These are phyloP conservation scores for Agrotis segetum DNA, from an alignment of 2,888 invertebrate genomes.

Conservation along the genomic window DNA sequence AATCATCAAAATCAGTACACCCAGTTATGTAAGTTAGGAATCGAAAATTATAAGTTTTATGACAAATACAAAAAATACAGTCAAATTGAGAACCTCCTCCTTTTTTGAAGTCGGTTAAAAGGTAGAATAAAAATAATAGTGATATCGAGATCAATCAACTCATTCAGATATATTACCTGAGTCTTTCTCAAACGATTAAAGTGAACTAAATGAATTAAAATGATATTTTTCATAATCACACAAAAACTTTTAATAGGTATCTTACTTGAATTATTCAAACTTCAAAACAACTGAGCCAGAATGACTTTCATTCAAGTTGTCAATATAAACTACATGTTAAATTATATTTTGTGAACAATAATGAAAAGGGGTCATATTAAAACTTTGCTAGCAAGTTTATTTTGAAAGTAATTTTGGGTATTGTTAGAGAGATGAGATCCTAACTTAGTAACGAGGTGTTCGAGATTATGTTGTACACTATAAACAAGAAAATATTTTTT, in stretches of 20 bases:
- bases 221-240: conserved; percentile 3
- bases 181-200: background rate
- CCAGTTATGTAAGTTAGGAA: too few relatives aligned
- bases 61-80: too few relatives aligned
- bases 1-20: too few relatives aligned
- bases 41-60: too few relatives aligned
- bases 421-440: conserved; percentile 7
- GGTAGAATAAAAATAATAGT: too few relatives aligned
- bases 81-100: too few relatives aligned
- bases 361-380: conserved; percentile 13
- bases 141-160: too few relatives aligned
- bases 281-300: background rate
- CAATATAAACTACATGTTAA: background rate
- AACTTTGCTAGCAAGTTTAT: conserved; percentile 20
- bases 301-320: conserved; percentile 2
- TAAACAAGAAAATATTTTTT: conserved; percentile 14
- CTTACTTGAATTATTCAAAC: background rate
- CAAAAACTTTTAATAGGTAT: conserved; percentile 5
- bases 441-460: conserved; percentile 32
- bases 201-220: conserved; percentile 8
- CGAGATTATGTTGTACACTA: background rate
- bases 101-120: too few relatives aligned
- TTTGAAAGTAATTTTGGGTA: background rate
- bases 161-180: background rate
- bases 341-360: conserved; percentile 32